phyloP scores from a whole-genome alignment of 2,888 invertebrate genomes.

The Drosophila ezoana region DNA sequence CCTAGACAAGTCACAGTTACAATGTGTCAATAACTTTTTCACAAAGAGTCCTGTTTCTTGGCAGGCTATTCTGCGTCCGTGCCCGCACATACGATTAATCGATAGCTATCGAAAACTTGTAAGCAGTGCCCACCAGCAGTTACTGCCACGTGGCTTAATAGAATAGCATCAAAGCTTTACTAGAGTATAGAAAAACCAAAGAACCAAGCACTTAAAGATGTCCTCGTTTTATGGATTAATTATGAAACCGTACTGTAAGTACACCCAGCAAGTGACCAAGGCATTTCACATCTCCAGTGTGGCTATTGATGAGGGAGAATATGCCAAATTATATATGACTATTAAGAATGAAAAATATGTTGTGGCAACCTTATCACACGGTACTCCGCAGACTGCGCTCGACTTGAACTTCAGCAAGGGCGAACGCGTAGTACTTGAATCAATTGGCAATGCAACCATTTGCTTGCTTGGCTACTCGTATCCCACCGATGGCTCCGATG shows the following conservation, averaged over 20 bases:
- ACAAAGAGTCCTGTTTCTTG: too few species aligned
- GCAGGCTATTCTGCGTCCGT: too few species aligned
- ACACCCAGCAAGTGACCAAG: background rate
- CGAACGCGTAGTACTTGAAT: background rate
- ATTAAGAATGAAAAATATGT: background rate
- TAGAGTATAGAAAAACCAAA: too few species aligned
- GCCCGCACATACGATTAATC: too few species aligned
- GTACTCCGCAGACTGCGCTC: background rate
- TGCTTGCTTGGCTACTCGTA: background rate
- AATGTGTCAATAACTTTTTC: too few species aligned
- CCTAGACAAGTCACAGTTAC: too few species aligned
- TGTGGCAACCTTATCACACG: background rate
- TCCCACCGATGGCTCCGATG: background rate
- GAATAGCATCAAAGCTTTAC: too few species aligned
- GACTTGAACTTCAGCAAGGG: background rate
- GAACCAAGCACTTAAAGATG: too few species aligned
- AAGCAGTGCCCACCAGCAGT: too few species aligned
- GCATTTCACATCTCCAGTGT: background rate
- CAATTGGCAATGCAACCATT: background rate
- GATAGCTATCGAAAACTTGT: too few species aligned
- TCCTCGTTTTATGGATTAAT: background rate
- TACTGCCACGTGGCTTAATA: too few species aligned
- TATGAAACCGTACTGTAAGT: background rate
- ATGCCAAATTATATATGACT: background rate
- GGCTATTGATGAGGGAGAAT: background rate